These are phyloP conservation scores for Habroteleia sp. DNA, from an alignment of 2,888 invertebrate species.

Conservation along the genomic window DNA sequence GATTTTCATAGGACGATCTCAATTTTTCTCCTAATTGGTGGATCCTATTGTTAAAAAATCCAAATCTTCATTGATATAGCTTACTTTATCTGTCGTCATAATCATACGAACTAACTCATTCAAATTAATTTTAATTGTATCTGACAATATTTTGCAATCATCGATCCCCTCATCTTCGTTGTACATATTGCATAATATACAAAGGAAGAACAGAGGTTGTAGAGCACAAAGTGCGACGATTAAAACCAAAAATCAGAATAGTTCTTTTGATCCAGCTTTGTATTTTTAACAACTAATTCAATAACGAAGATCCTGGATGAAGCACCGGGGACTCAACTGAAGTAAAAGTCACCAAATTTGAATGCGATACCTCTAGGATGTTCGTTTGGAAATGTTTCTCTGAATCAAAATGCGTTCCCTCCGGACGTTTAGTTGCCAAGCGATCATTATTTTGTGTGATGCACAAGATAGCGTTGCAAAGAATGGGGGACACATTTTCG, in stretches of 20 bases:
- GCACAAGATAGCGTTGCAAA: constrained; percentile 13
- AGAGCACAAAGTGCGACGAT: constrained; percentile 49
- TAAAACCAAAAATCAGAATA: too few relatives aligned
- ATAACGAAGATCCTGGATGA: constrained; percentile 28
- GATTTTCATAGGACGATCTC: too few relatives aligned
- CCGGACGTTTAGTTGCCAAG: constrained; percentile 3
- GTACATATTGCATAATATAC: constrained; percentile 33
- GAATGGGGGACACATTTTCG: constrained; percentile 37
- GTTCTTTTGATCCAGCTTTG: constrained; percentile 45
- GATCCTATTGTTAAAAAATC: too few relatives aligned
- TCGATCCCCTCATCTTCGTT: constrained; percentile 37
- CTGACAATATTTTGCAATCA: too few relatives aligned
- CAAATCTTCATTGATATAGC: too few relatives aligned
- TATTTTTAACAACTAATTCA: constrained; percentile 32
- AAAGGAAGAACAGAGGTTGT: constrained; percentile 36
- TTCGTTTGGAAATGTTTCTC: constrained; percentile 24
- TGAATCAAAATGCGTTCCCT: constrained; percentile 49
- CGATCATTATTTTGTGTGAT: constrained; percentile 12
- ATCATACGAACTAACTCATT: too few relatives aligned
- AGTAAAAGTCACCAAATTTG: too few relatives aligned
- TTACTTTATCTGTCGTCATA: too few relatives aligned
- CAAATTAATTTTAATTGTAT: too few relatives aligned
- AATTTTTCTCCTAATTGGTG: too few relatives aligned
- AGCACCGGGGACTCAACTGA: too few relatives aligned
- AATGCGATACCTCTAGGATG: constrained; percentile 35